Percentiles rank a stretch among this genome's conserved stretches.
phyloP scores from a whole-genome alignment of 1,140 invertebrate genomes.

The Argopecten irradians region DNA sequence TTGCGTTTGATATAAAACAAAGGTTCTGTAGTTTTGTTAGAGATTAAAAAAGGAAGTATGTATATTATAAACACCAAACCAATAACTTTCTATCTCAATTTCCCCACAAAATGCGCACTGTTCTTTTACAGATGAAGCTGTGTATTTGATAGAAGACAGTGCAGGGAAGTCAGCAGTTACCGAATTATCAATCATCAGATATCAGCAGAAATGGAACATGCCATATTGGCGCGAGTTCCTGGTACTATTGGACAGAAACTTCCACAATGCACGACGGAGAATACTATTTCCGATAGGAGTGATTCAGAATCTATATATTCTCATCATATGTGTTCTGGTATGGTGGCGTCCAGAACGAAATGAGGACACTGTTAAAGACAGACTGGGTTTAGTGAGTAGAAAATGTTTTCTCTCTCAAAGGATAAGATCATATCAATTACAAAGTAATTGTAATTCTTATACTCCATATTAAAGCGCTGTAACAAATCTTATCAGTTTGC shows the following conservation, averaged over 20 bases:
- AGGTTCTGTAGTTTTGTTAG: no score
- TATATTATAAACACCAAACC: no score
- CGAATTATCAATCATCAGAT: neutral
- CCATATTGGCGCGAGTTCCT: neutral
- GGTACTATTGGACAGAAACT: conserved; percentile 60
- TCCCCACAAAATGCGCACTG: no score
- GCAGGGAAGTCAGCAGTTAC: neutral
- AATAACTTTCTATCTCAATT: no score
- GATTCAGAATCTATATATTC: conserved; percentile 50
- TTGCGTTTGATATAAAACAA: no score
- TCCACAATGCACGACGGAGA: conserved; percentile 44
- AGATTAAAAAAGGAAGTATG: no score
- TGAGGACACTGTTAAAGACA: conserved; percentile 45
- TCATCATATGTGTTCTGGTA: conserved; percentile 45
- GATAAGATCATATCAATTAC: no score
- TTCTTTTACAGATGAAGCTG: neutral
- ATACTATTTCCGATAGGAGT: conserved; percentile 42
- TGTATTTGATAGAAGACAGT: neutral
- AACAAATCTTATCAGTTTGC: no score
- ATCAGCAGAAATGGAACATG: neutral
- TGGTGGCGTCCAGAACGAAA: conserved; percentile 48
- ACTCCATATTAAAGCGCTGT: no score
- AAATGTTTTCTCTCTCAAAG: no score
- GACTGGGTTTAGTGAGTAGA: conserved; percentile 46
- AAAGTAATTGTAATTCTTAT: no score